A percentile compares a stretch with the other conserved stretches of the same genome.
Conservation (phyloP, 2,888 invertebrate species). For the Subacronicta megacephala region DNA sequence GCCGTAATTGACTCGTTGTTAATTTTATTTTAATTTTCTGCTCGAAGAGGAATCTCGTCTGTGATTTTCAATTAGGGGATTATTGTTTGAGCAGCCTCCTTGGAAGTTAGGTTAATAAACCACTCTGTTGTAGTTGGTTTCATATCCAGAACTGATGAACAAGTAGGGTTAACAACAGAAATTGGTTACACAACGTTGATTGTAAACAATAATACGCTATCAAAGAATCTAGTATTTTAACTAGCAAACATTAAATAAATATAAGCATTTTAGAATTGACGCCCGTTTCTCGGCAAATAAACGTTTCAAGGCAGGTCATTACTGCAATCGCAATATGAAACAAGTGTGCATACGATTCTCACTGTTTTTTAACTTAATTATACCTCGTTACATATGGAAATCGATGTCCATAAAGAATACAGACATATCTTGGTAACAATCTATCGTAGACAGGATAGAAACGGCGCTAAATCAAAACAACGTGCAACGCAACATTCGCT, state of each 20-base stretch:
- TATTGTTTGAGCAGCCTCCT: conserved; percentile 8
- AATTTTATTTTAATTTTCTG: conserved; percentile 77
- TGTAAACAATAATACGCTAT: conserved; percentile 8
- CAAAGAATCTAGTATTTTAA: background rate
- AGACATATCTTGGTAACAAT: conserved; percentile 64
- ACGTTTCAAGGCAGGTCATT: conserved; percentile 39
- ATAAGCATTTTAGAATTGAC: conserved; percentile 21
- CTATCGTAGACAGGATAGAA: conserved; percentile 69
- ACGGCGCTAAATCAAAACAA: conserved; percentile 73
- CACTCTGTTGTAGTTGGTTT: background rate
- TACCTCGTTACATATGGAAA: conserved; percentile 70
- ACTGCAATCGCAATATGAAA: conserved; percentile 49
- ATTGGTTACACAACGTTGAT: background rate
- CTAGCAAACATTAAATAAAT: conserved; percentile 19
- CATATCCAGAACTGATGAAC: background rate
- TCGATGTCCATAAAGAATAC: conserved; percentile 69
- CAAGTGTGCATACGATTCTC: conserved; percentile 55
- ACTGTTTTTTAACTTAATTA: conserved; percentile 63
- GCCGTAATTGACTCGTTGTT: conserved; percentile 84
- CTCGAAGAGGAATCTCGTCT: conserved; percentile 59
- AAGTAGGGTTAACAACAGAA: background rate
- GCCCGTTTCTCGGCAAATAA: conserved; percentile 33
- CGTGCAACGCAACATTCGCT: conserved; percentile 64
- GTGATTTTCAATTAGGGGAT: conserved; percentile 50
- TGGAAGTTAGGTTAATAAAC: background rate